Evolutionary conservation across 92 coral and sea anemone species (phyloP), one percentile per base, ranked within the genome.

Genomic region (Epizoanthus illoricatus): DNA sequence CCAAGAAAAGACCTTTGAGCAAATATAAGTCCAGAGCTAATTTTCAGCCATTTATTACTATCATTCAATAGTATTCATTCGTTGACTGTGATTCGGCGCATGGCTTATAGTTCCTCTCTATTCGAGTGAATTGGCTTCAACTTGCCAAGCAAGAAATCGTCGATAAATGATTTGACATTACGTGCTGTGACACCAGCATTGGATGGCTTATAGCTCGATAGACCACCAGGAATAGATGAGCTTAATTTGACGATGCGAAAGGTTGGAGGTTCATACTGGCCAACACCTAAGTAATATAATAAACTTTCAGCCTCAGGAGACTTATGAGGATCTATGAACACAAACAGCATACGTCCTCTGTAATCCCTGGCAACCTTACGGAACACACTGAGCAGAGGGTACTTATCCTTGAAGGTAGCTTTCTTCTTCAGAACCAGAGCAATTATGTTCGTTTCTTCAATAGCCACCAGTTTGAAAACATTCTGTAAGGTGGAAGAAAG

Each of bases 61-160:
- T 45, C 49, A 45, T 7, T 45, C 49, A 45, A 45, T 3, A 45
- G 7, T 7, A 45, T 5, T 45, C 49, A 28, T 7, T 13, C 15
- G 16, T 52, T 13, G 56, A 52, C 2, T 11, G 10, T 11, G 12
- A 52, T 7, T 9, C 10, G 15, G 56, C 16, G 16, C 16, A 9
- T 9, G 13, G 7, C 65, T 61, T 64, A 64, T 41, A 64, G 69
- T 64, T 64, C 69, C 5, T 64, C 69, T 23, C 5, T 64, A 45
- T 45, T 45, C 56, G 15, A 52, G 56, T 9, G 11, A 41, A 64
- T 33, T n/a, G 69, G 69, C 17, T 21, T 4, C 36, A 64, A 20
- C 33, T 64, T 64, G 28, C 69, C 69, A 64, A 64, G 69, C 69
- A 64, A 7, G 33, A 21, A 64, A 64, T 64, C 69, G 33, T 64